Percentiles rank a stretch among this genome's conserved stretches.
Conservation (phyloP, 2,888 invertebrate genomes). For the Trilocha varians region DNA sequence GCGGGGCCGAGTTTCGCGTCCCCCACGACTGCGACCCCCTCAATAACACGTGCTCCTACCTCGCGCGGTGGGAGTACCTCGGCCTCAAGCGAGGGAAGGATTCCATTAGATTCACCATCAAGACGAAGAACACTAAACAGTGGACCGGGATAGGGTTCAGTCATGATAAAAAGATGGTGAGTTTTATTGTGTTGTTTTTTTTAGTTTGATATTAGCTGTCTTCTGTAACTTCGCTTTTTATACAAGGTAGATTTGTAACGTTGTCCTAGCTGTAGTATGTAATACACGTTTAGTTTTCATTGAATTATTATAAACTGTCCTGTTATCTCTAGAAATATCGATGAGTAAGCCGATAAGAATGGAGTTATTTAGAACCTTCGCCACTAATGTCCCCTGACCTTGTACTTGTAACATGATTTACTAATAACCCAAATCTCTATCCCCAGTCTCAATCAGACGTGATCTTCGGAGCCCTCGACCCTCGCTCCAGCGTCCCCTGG, state of each 20-base stretch:
- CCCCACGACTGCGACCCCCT: constrained; percentile 79
- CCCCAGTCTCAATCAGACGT: constrained; percentile 88
- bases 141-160: constrained; percentile 96
- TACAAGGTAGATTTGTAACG: no score
- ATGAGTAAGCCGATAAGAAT: no score
- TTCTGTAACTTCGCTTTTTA: not conserved
- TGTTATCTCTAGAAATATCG: no score
- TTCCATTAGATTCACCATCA: constrained; percentile 84
- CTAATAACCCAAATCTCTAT: not conserved
- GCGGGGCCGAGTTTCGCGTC: constrained; percentile 85
- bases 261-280: no score
- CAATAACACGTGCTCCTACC: constrained; percentile 82
- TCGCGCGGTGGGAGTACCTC: constrained; percentile 85
- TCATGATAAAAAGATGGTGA: constrained; percentile 86
- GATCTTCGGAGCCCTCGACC: constrained; percentile 90
- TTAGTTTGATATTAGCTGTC: not conserved
- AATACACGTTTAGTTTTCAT: no score
- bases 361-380: no score
- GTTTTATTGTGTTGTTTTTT: constrained; percentile 6
- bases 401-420: no score
- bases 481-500: constrained; percentile 82
- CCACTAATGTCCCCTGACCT: no score
- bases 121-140: constrained; percentile 81
- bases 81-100: constrained; percentile 77
- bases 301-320: no score